Base-by-base conservation (phyloP, 2,113 vertebrate genomes). In the Tenebrosternarchus preto region DNA sequence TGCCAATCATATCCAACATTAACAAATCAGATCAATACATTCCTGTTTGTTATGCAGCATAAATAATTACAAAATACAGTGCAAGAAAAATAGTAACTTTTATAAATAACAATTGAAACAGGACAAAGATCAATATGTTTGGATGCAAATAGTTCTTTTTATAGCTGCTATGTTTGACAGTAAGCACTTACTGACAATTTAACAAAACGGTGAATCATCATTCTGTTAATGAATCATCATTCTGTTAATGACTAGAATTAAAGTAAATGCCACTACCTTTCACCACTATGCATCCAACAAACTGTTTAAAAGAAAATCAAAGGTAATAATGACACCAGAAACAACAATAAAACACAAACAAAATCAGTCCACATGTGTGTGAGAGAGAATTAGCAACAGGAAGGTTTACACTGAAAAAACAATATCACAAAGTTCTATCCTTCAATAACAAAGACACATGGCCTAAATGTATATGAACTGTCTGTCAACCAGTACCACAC, bases 151-250 rank as follows among this genome's bases (percentile, higher is more conserved):
- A 29, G 73, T 57, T 77, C 31, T 66, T 61, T 76, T 50, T 66
- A 77, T 27, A 70, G 56, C 22, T 68, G 72, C 17, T 43, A 43
- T 78, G 22, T 82, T 78, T n/a, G 73, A 78, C 78, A 80, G 70
- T 73, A 77, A 70, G 75, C 80, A 73, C 66, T 55, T 77, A 57
- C 55, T 82, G 80, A 57, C 73, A 81, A 76, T 76, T 81, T 71
- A 72, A 15, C 74, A 70, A 72, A 77, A 72, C 55, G 69, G 33
- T 82, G 75, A 82, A 29, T 82, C 80, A 82, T 73, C 75, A 67
- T 77, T 46, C 33, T 77, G 75, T 73, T 82, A 82, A 82, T 77
- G 68, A 72, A 29, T 82, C 80, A 82, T 73, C 75, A 67, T 77
- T 46, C 33, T 77, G 75, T 73, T 82, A 82, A 82, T 77, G 68